Evolutionary conservation across 1,140 invertebrate species (phyloP), one percentile per base, ranked within the genome.

Genomic region (Atta colombica): DNA sequence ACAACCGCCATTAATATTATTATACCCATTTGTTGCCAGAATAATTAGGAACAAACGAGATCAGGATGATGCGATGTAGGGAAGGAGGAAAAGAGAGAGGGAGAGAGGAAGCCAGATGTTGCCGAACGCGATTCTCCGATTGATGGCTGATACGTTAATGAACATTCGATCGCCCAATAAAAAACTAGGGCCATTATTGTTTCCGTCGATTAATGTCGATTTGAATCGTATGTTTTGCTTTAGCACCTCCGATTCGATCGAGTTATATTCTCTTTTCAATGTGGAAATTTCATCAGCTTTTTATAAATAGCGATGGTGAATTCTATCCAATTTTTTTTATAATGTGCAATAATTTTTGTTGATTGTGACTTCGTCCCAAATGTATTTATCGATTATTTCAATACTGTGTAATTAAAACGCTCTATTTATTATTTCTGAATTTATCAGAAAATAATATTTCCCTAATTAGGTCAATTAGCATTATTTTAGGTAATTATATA

Each of bases 61-160:
- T 49, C 69, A 84, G 80, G 55, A 14, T 55, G 69, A 14, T 7
- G 14, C 18, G 39, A n/a, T 45, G 31, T 7, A 51, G 8, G 28
- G n/a, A n/a, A 45, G 39, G 61, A 58, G 49, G 18, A 28, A 68
- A 69, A 21, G 6, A n/a, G 35, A 25, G 35, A 71, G 21, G 14
- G 66, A 35, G 66, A 35, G 61, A 66, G 39, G 28, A 61, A 58
- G 49, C 45, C 84, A 85, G 84, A 78, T 85, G 84, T 66, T 77
- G 31, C 82, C 60, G 35, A 65, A 66, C 55, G 61, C 49, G 72
- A 25, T 65, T 65, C 58, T 78, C 25, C 49, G 72, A 78, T 78
- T 78, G 84, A 80, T 77, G 74, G 72, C 84, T 85, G 74, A 85
- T 85, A 87, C 77, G 87, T 85, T 90, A 90, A 90, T 90, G 80